Evolutionary conservation across 2,888 invertebrate species (phyloP).

Genomic region (Beris morrisii): DNA sequence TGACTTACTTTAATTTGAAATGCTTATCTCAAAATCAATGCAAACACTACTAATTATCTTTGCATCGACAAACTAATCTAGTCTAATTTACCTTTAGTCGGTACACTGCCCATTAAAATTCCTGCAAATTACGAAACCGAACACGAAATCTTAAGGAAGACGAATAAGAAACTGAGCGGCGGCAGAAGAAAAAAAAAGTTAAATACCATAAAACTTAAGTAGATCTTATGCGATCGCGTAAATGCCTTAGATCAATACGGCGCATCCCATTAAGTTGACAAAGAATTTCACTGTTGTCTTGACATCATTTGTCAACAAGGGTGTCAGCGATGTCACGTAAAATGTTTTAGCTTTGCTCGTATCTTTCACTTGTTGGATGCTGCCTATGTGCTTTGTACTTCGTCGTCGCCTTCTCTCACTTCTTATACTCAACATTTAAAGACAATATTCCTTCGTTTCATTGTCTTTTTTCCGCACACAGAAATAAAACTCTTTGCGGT

Average conservation of each 20-base stretch:
- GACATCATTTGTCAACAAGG: constrained; percentile 39
- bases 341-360: constrained; percentile 9
- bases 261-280: constrained; percentile 28
- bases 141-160: constrained; percentile 4
- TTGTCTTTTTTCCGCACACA: constrained; percentile 25
- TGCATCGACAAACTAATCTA: not conserved
- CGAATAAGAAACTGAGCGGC: not conserved
- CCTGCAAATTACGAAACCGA: constrained; percentile 32
- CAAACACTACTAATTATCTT: no score
- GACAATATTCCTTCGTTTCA: constrained; percentile 8
- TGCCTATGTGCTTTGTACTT: constrained; percentile 2
- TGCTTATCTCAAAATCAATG: no score
- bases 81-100: constrained; percentile 28
- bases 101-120: constrained; percentile 26
- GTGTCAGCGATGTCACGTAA: constrained; percentile 38
- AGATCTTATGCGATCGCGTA: constrained; percentile 20
- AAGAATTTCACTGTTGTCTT: constrained; percentile 36
- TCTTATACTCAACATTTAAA: constrained; percentile 12
- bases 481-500: constrained; percentile 20
- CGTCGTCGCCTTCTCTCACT: constrained; percentile 9
- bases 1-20: no score
- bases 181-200: constrained; percentile 2
- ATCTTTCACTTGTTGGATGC: not conserved
- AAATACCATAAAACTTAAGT: constrained; percentile 14
- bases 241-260: constrained; percentile 26